phyloP scores from a whole-genome alignment of 37 sponge, comb jelly and placozoan species.

The Dysidea cf. avara region DNA sequence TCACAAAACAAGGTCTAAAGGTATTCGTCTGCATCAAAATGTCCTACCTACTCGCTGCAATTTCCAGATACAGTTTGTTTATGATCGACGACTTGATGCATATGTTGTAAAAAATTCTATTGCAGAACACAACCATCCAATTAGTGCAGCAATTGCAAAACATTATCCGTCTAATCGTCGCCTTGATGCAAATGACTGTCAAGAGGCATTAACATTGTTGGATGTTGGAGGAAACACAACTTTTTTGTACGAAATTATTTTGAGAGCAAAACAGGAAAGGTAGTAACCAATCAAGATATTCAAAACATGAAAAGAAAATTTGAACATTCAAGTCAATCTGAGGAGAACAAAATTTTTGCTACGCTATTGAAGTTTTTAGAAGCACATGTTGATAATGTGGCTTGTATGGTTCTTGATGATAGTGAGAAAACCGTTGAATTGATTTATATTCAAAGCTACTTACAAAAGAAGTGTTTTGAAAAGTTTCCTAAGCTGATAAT shows the following conservation, averaged over 20 bases:
- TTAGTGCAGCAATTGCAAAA: constrained; percentile 7
- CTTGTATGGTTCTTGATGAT: constrained; percentile 10
- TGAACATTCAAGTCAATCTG: background rate
- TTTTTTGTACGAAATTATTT: constrained; percentile 8
- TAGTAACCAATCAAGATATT: constrained; percentile 6
- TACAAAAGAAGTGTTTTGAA: background rate
- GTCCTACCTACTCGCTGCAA: constrained; percentile 7
- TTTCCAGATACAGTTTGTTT: constrained; percentile 4
- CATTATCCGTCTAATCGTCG: constrained; percentile 12
- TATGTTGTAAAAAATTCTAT: background rate
- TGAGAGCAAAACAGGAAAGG: constrained; percentile 13
- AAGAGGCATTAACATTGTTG: constrained; percentile 17
- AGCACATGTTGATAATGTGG: constrained; percentile 1
- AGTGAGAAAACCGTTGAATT: constrained; percentile 2
- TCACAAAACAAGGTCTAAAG: constrained; percentile 3
- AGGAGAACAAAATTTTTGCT: constrained; percentile 2
- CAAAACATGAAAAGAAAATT: constrained; percentile 1
- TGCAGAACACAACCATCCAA: background rate
- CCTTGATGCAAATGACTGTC: constrained; percentile 1
- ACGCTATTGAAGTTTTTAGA: background rate
- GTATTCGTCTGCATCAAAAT: constrained; percentile 6
- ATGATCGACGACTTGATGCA: constrained; percentile 4
- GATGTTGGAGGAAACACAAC: constrained; percentile 14
- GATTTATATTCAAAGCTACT: background rate
- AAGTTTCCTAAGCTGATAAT: constrained; percentile 9